phyloP scores from a whole-genome alignment of 2,797 vertebrate species.

The Urosaurus nigricauda region DNA sequence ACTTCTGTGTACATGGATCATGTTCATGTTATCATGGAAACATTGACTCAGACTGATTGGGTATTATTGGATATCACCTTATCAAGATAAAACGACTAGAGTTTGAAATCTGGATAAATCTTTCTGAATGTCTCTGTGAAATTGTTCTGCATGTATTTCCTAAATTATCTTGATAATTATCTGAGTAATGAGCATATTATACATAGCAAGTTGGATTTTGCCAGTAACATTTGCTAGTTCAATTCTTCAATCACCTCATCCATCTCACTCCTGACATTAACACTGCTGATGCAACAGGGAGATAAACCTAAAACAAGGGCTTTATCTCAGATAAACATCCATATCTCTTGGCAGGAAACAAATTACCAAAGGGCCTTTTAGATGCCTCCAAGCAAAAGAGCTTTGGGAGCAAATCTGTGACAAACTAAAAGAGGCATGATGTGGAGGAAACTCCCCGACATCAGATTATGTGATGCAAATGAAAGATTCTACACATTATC shows the following conservation, averaged over 20 bases:
- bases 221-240: conserved; percentile 34
- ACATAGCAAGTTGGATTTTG: conserved; percentile 15
- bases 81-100: background rate
- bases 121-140: conserved; percentile 13
- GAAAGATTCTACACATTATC: conserved; percentile 34
- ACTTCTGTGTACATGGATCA: background rate
- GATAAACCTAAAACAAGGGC: conserved; percentile 54
- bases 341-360: conserved; percentile 54
- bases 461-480: conserved; percentile 52
- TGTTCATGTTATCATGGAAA: background rate
- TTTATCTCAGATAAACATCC: conserved; percentile 58
- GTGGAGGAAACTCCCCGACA: conserved; percentile 53
- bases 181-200: conserved; percentile 29
- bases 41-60: background rate
- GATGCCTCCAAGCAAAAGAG: conserved; percentile 43
- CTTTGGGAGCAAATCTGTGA: conserved; percentile 28
- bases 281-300: conserved; percentile 36
- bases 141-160: background rate
- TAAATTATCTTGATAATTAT: conserved; percentile 37
- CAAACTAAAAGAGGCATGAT: conserved; percentile 39
- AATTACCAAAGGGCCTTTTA: conserved; percentile 51
- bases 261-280: conserved; percentile 56
- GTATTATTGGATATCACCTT: background rate
- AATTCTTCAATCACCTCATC: background rate
- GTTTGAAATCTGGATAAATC: conserved; percentile 26